Evolutionary conservation across 2,797 vertebrate species (phyloP).

Genomic region (Dryobates pubescens): DNA sequence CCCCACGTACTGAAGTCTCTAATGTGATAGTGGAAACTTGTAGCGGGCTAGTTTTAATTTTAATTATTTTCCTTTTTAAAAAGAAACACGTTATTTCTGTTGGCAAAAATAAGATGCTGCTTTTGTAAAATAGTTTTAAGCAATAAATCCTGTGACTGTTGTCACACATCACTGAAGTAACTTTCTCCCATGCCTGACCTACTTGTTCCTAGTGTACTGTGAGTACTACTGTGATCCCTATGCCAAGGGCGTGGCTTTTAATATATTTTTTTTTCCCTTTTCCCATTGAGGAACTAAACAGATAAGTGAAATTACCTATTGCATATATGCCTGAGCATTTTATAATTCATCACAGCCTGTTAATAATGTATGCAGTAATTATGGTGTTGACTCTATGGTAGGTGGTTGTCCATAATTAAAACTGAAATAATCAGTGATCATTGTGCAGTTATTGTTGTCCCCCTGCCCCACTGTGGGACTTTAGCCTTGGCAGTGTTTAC

Average conservation of each 20-base stretch:
- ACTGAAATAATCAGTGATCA: not conserved
- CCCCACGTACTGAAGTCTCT: not conserved
- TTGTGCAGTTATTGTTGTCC: rapidly evolving
- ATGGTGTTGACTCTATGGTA: not conserved
- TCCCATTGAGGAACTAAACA: not conserved
- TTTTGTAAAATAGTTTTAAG: slow-evolving; percentile 6
- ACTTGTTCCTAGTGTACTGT: not conserved
- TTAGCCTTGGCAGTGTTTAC: not conserved
- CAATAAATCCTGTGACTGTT: not conserved
- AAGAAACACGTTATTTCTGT: not conserved
- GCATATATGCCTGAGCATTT: not conserved
- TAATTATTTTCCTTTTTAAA: not conserved
- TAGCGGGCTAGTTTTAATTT: not conserved
- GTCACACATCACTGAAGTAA: not conserved
- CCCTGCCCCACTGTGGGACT: rapidly evolving
- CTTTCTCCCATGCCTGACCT: not conserved
- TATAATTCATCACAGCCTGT: not conserved
- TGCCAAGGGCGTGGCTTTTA: not conserved
- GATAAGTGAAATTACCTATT: not conserved
- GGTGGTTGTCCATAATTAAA: not conserved
- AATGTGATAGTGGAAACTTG: not conserved
- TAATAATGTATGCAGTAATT: not conserved
- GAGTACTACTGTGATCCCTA: not conserved
- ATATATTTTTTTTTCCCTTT: not conserved
- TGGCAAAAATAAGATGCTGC: not conserved